Base-by-base conservation (phyloP, 2,888 invertebrate species). In the Oegoconia quadripuncta region DNA sequence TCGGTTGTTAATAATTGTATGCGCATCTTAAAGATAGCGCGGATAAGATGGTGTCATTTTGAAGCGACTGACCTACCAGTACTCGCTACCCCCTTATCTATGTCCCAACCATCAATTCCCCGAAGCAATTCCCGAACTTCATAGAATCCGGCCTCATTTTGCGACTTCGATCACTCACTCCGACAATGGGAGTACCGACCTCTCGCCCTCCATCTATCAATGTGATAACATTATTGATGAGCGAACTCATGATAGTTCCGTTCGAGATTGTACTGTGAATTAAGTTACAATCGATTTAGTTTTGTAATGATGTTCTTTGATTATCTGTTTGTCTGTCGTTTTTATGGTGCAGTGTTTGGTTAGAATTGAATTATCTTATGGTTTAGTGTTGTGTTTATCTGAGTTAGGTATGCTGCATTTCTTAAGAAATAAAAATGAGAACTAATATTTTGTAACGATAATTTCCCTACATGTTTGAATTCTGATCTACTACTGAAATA, bases 141-240 rank as follows among this genome's bases (percentile, higher is more conserved):
- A 15, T 18, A 30, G 30, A 11, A 3, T 17, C 30, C 32, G 22
- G 9, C 22, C 28, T 28, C 13, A 8, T 14, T 29, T 4, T 33
- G 43, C 50, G 46, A 50, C 52, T 44, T 64, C 65, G 61, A 74
- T 74, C 70, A 64, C 61, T 74, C 74, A 69, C 58, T 23, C 39
- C 54, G 51, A 74, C 74, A 75, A 72, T 64, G 44, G 56, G 53
- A 46, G 49, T 48, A 44, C 34, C 39, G 47, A 41, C 47, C 45
- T 42, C 43, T 49, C 41, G 49, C 48, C 43, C 41, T 34, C 51
- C 69, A 68, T 72, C 73, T 64, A 66, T 70, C 69, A 70, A 52
- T 51, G 45, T 48, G 72, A 74, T 73, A 74, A 63, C 55, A 58
- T 54, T 56, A 64, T 64, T 61, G 70, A 71, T 69, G 61, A 59